Percentiles rank a stretch among this genome's conserved stretches.
Conservation (phyloP, 2,113 vertebrate species). For the Salvelinus fontinalis region DNA sequence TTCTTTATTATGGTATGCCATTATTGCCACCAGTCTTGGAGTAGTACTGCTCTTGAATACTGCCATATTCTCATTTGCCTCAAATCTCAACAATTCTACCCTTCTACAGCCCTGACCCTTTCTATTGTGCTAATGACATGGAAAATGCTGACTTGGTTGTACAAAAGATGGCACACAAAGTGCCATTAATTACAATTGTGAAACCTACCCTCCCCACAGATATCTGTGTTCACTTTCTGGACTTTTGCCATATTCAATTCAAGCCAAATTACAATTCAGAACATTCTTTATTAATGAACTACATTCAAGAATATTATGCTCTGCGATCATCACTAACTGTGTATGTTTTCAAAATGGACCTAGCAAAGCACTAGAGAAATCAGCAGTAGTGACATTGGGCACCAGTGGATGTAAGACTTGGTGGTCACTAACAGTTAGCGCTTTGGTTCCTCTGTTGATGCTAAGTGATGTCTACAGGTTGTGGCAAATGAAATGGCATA, state of each 20-base stretch:
- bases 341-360: too few species aligned
- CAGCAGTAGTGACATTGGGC: background rate
- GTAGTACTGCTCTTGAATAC: conserved; percentile 15
- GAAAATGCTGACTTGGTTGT: background rate
- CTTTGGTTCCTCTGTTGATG: conserved; percentile 63
- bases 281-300: too few species aligned
- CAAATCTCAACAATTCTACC: background rate
- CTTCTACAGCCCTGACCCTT: background rate
- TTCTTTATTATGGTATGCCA: conserved; percentile 22
- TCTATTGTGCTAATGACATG: background rate
- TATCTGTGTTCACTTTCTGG: too few species aligned
- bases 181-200: background rate
- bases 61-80: background rate
- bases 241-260: too few species aligned
- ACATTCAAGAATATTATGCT: too few species aligned
- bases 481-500: conserved; percentile 71
- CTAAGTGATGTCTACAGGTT: conserved; percentile 76
- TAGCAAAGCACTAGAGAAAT: too few species aligned
- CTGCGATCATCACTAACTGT: too few species aligned
- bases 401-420: conserved; percentile 12
- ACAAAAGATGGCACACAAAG: too few species aligned
- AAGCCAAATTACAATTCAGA: too few species aligned
- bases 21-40: conserved; percentile 40
- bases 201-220: background rate
- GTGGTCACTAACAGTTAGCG: conserved; percentile 29